These are phyloP conservation scores for Serrognathus titanus DNA, from an alignment of 2,888 invertebrate species.

Conservation along the genomic window DNA sequence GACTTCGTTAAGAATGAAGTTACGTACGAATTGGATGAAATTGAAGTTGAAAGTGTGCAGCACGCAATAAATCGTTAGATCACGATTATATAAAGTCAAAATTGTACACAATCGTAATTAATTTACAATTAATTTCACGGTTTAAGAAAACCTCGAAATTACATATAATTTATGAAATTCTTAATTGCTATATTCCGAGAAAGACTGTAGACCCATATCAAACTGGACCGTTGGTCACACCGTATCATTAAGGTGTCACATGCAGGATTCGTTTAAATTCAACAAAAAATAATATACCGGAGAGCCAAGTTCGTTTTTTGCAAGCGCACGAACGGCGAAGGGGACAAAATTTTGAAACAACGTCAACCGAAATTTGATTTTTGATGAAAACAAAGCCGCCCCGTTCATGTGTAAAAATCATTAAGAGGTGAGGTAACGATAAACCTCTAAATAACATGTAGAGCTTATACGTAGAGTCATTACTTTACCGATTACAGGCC, in stretches of 20 bases:
- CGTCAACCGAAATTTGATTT: too few relatives aligned
- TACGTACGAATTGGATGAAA: neutral
- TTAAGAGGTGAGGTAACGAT: too few relatives aligned
- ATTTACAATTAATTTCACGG: conserved; percentile 38
- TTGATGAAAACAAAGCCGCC: too few relatives aligned
- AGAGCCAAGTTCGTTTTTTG: too few relatives aligned
- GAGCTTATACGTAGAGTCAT: too few relatives aligned
- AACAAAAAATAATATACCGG: neutral
- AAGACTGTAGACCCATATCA: conserved; percentile 43
- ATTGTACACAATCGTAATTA: conserved; percentile 31
- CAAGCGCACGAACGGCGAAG: too few relatives aligned
- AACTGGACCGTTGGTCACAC: conserved; percentile 38
- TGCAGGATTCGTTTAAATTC: conserved; percentile 20
- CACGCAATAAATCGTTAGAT: neutral
- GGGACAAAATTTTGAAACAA: too few relatives aligned
- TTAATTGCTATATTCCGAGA: conserved; percentile 45
- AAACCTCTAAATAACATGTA: too few relatives aligned
- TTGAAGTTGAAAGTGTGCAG: neutral
- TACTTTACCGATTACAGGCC: too few relatives aligned
- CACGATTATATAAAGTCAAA: neutral
- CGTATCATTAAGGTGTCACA: conserved; percentile 44
- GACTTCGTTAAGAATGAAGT: too few relatives aligned
- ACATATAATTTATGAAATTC: conserved; percentile 45
- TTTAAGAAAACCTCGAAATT: conserved; percentile 34
- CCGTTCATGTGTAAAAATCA: too few relatives aligned